Evolutionary conservation across 2,113 vertebrate species (phyloP).

Genomic region (Otocyon megalotis): DNA sequence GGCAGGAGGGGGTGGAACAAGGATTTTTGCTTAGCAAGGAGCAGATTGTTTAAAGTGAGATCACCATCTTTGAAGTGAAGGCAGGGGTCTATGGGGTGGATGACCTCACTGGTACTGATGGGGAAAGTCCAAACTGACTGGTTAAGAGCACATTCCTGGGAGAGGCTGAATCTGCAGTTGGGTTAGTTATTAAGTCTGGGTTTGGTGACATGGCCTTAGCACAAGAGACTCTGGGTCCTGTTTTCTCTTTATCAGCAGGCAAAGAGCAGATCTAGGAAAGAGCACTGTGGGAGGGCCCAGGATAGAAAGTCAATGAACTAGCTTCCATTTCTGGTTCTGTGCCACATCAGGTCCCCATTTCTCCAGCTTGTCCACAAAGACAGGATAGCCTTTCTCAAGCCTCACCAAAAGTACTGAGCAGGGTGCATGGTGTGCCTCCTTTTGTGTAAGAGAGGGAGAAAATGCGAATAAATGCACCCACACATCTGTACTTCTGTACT

Average conservation of each 20-base stretch:
- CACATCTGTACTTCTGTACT: background rate
- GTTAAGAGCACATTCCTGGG: background rate
- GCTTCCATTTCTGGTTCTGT: rapidly evolving
- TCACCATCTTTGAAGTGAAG: background rate
- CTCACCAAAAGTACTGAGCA: background rate
- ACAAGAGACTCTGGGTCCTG: background rate
- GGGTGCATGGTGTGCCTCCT: background rate
- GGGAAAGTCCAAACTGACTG: background rate
- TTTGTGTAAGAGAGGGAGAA: background rate
- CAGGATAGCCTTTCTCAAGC: background rate
- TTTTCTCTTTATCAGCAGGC: background rate
- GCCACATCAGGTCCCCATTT: no score
- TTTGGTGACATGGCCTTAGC: background rate
- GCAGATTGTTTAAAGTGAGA: background rate
- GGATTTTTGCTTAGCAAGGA: background rate
- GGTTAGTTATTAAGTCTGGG: background rate
- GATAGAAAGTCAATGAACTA: background rate
- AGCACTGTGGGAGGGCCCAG: background rate
- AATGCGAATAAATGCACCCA: background rate
- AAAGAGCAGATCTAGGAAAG: background rate
- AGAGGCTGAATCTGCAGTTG: background rate
- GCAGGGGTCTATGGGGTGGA: background rate
- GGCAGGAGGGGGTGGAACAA: background rate
- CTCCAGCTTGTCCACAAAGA: background rate
- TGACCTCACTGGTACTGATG: background rate